Evolutionary conservation across 2,113 vertebrate species (phyloP), one percentile per base, ranked within the genome.

Genomic region (Prunella himalayana): DNA sequence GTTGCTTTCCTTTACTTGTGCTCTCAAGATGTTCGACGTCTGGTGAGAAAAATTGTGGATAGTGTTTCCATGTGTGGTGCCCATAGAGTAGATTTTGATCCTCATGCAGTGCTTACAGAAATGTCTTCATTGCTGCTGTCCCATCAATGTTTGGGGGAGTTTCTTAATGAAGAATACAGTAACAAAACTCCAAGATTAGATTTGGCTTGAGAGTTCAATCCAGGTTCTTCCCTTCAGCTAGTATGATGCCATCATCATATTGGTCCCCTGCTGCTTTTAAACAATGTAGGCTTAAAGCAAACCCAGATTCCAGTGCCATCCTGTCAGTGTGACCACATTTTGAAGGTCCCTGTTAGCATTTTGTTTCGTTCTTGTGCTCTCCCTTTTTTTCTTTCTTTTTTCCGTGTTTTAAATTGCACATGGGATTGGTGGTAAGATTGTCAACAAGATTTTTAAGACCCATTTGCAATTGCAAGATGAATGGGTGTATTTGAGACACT

Each of bases 191-290:
- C 57, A 79, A 88, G 76, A 95, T 95, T 92, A 96, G 88, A 82
- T 92, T 95, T 97, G 91, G 91, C 89, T 66, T 65, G 41, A 70
- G 79, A 97, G 91, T 95, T 94, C 92, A 96, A 47, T 82, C 94
- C 91, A 70, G 90, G 89, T 90, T 91, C 70, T 63, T 85, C 63
- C 81, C 71, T 91, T 91, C 78, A 86, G 78, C 49, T 81, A 92
- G 69, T 94, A 49, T 94, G 95, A 95, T 93, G 87, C 92, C 94
- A 95, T 96, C 93, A 92, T 90, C 94, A 31, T 96, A 90, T 93
- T 54, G 61, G 51, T 64, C 65, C 61, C 93, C 94, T 84, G 90
- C 85, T 92, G 93, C 72, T 97, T 93, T 86, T 57, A 86, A 92
- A 95, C 95, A 96, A 96, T 95, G 80, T 78, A 78, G 56, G 86